Percentiles rank a stretch among this genome's conserved stretches.
These are phyloP conservation scores for Lacerta bilineata DNA, from an alignment of 2,797 vertebrate species.

Conservation along the genomic window DNA sequence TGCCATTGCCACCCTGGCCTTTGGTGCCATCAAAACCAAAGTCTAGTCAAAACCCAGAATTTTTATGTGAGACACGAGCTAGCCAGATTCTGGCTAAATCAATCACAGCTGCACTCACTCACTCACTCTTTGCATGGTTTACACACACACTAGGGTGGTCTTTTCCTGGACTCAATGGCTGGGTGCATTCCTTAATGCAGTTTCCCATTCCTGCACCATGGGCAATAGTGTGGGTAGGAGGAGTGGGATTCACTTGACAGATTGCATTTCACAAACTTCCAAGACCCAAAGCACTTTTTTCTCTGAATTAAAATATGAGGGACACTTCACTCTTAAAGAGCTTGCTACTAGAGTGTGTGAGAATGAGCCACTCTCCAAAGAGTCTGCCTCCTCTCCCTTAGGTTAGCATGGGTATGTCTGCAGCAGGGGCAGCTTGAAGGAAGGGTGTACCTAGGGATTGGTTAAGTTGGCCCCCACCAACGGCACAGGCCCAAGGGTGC, in stretches of 20 bases:
- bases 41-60: background rate
- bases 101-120: slow-evolving; percentile 25
- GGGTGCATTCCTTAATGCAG: slow-evolving; percentile 24
- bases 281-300: background rate
- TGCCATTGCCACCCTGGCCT: background rate
- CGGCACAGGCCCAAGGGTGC: too few species aligned
- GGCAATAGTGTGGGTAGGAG: background rate
- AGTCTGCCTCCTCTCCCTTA: too few species aligned
- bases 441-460: too few species aligned
- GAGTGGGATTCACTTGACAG: background rate
- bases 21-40: background rate
- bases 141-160: slow-evolving; percentile 2
- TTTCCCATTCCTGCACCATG: slow-evolving; percentile 10
- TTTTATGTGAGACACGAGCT: background rate
- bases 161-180: slow-evolving; percentile 21
- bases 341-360: too few species aligned
- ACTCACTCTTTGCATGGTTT: slow-evolving; percentile 4
- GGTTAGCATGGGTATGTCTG: too few species aligned
- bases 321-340: background rate
- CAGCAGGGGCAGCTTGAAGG: too few species aligned
- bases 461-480: too few species aligned
- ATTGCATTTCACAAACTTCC: background rate
- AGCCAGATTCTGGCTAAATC: background rate
- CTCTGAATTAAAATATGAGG: background rate
- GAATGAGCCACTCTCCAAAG: too few species aligned